Evolutionary conservation across 2,797 vertebrate species (phyloP).

Genomic region (Rhincodon typus): DNA sequence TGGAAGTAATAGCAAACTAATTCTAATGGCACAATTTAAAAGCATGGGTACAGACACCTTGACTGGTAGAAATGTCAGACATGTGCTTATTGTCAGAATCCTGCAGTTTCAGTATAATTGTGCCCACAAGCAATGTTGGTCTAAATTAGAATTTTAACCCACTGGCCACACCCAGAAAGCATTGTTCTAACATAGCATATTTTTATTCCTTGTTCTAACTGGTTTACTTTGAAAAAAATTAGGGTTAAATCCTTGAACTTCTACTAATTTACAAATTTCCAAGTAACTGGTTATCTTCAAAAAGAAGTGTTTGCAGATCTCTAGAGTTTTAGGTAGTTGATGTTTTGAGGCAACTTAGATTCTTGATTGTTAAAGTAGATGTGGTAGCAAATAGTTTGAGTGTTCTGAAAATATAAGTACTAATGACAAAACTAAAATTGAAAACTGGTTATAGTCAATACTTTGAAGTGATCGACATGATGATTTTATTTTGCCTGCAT

Average conservation of each 20-base stretch:
- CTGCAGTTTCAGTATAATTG: neutral
- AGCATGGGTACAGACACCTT: neutral
- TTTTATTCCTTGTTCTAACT: neutral
- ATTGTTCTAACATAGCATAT: neutral
- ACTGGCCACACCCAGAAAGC: neutral
- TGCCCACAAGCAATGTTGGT: neutral
- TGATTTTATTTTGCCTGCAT: neutral
- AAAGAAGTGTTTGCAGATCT: neutral
- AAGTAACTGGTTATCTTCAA: neutral
- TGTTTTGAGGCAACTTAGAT: neutral
- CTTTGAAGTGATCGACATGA: neutral
- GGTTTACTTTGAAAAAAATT: neutral
- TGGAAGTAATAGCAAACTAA: neutral
- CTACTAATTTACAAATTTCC: neutral
- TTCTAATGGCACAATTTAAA: neutral
- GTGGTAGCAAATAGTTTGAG: neutral
- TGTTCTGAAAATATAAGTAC: too few species aligned
- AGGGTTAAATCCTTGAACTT: neutral
- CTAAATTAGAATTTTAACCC: neutral
- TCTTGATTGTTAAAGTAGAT: neutral
- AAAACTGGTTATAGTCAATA: neutral
- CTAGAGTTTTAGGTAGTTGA: neutral
- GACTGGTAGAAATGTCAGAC: neutral
- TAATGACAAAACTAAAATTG: neutral
- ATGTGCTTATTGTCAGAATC: neutral